phyloP scores from a whole-genome alignment of 2,888 invertebrate genomes.

The Melinaea marsaeus region DNA sequence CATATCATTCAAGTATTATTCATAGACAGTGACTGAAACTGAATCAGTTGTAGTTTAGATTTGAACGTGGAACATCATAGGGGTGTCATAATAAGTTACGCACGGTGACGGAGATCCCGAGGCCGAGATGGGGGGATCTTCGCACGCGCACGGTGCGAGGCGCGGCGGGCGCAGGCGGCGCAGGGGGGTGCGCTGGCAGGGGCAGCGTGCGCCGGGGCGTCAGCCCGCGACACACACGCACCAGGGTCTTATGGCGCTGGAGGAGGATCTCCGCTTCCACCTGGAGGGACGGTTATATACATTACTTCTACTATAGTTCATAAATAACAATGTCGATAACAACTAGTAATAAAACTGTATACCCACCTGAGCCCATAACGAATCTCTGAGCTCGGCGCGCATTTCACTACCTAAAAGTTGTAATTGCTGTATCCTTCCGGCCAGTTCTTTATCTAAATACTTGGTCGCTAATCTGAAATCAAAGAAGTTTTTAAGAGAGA shows the following conservation, averaged over 20 bases:
- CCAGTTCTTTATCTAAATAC: conserved; percentile 90
- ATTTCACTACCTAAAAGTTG: conserved; percentile 89
- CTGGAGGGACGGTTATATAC: conserved; percentile 59
- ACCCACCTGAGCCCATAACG: conserved; percentile 83
- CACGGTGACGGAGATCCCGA: conserved; percentile 91
- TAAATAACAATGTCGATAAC: too few species aligned
- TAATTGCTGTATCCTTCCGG: conserved; percentile 89
- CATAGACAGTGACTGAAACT: too few species aligned
- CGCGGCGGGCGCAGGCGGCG: conserved; percentile 73
- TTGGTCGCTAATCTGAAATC: conserved; percentile 84
- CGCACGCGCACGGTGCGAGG: conserved; percentile 82
- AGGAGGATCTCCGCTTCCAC: conserved; percentile 91
- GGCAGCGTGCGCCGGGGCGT: conserved; percentile 55
- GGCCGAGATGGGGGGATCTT: conserved; percentile 86
- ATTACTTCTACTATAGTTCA: too few species aligned
- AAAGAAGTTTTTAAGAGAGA: conserved; percentile 7
- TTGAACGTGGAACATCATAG: conserved; percentile 13
- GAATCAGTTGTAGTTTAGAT: not conserved
- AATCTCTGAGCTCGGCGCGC: conserved; percentile 87
- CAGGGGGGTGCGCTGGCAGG: conserved; percentile 39
- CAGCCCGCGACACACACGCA: conserved; percentile 79
- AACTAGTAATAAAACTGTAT: not conserved
- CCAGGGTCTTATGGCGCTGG: conserved; percentile 90
- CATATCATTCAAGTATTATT: too few species aligned
- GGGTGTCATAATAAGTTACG: conserved; percentile 28